Evolutionary conservation across 2,797 vertebrate genomes (phyloP).

Genomic region (Pangasius larnaudii): DNA sequence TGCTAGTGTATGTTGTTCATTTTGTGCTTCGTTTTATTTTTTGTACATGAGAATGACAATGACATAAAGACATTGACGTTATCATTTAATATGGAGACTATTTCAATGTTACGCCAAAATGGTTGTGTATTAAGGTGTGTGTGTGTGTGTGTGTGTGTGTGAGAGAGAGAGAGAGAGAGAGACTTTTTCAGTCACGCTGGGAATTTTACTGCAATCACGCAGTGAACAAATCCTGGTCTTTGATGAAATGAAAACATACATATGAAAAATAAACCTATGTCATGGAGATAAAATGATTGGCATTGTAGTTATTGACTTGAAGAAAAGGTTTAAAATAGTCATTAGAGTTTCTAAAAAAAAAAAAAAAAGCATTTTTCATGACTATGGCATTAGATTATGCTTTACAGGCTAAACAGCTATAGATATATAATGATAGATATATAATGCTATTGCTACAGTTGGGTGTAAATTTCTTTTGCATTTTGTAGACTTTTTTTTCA

Average conservation of each 20-base stretch:
- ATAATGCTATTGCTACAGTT: not conserved
- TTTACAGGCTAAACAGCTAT: not conserved
- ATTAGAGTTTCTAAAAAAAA: not conserved
- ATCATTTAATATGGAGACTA: conserved; percentile 70
- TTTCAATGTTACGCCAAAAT: conserved; percentile 75
- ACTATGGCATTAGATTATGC: not conserved
- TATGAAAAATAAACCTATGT: conserved; percentile 73
- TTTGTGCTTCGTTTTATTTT: conserved; percentile 74
- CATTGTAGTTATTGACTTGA: conserved; percentile 26
- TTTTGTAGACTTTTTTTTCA: not conserved
- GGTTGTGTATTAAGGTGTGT: conserved; percentile 73
- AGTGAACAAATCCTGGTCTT: conserved; percentile 60
- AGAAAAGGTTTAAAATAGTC: not conserved
- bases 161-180: conserved; percentile 49
- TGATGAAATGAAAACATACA: conserved; percentile 69
- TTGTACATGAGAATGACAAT: conserved; percentile 74
- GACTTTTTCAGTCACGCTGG: conserved; percentile 63
- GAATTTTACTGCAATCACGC: conserved; percentile 65
- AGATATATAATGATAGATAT: not conserved
- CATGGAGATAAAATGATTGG: conserved; percentile 56
- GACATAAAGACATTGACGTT: conserved; percentile 70
- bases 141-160: conserved; percentile 26
- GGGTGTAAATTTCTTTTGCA: no score
- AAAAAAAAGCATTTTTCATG: not conserved
- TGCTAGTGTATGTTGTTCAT: conserved; percentile 78